A percentile compares a stretch with the other conserved stretches of the same genome.
Evolutionary conservation across 2,797 vertebrate species (phyloP).

Genomic region (Artibeus lituratus): DNA sequence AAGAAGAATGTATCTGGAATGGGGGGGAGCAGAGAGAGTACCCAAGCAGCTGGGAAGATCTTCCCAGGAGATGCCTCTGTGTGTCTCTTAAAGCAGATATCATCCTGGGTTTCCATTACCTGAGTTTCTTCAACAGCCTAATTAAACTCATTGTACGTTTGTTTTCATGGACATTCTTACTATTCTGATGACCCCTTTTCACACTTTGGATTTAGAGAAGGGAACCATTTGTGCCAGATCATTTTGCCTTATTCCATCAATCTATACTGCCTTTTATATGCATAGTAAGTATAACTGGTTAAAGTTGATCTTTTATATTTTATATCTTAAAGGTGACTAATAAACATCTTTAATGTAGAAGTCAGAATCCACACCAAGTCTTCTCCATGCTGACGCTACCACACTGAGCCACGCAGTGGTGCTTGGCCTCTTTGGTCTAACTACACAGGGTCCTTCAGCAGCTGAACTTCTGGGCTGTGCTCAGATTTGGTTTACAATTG

Average conservation of each 20-base stretch:
- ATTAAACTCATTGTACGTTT: background rate
- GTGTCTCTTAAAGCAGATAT: background rate
- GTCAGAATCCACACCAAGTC: background rate
- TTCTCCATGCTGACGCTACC: background rate
- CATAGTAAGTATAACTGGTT: background rate
- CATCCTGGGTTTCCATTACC: background rate
- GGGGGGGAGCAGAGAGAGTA: background rate
- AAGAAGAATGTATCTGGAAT: background rate
- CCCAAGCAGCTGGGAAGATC: background rate
- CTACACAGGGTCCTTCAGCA: rapidly evolving
- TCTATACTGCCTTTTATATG: background rate
- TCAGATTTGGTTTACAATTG: background rate
- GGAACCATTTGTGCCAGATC: background rate
- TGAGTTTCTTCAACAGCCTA: background rate
- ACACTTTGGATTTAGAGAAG: background rate
- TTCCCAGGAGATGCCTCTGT: background rate
- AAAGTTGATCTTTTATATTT: background rate
- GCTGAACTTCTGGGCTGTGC: background rate
- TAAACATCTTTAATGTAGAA: background rate
- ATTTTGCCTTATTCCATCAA: background rate
- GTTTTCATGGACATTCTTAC: background rate
- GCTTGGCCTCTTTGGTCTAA: background rate
- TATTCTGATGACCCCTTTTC: slow-evolving; percentile 1
- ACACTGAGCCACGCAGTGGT: background rate
- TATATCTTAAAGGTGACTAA: background rate